Conservation (phyloP, 2,888 invertebrate genomes). For the Cataglyphis livida region DNA sequence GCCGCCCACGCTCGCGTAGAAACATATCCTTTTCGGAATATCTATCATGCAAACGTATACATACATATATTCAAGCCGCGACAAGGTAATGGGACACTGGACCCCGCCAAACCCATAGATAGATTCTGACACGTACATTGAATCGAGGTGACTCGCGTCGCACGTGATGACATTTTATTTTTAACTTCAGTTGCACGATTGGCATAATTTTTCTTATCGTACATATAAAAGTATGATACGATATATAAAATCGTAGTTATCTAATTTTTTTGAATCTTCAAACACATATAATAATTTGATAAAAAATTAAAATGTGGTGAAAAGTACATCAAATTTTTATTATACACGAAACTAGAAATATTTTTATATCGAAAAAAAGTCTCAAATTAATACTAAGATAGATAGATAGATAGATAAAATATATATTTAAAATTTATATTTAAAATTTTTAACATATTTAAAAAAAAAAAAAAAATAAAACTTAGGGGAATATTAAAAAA, state of each 20-base stretch:
- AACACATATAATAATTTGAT: not conserved
- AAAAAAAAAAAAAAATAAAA: not conserved
- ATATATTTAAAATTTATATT: not conserved
- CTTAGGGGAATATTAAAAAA: not conserved
- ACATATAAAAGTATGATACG: not conserved
- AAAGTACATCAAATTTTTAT: not conserved
- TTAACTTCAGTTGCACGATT: not conserved
- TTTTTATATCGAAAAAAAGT: not conserved
- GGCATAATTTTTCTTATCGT: not conserved
- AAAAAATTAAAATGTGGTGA: not conserved
- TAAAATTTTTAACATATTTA: not conserved
- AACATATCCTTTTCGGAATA: conserved; percentile 71
- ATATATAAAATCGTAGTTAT: not conserved
- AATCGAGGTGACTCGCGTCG: not conserved
- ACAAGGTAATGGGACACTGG: conserved; percentile 51
- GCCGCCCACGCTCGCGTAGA: conserved; percentile 72
- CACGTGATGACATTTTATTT: not conserved
- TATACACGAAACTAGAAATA: not conserved
- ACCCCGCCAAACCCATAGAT: conserved; percentile 32
- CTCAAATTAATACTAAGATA: not conserved
- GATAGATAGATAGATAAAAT: too few relatives aligned
- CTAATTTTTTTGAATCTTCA: not conserved
- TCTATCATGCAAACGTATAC: conserved; percentile 63
- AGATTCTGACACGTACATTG: conserved; percentile 16
- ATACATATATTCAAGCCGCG: not conserved